Evolutionary conservation across 2,888 invertebrate genomes (phyloP), one percentile per base, ranked within the genome.

Genomic region (Lasioglossum pauxillum): DNA sequence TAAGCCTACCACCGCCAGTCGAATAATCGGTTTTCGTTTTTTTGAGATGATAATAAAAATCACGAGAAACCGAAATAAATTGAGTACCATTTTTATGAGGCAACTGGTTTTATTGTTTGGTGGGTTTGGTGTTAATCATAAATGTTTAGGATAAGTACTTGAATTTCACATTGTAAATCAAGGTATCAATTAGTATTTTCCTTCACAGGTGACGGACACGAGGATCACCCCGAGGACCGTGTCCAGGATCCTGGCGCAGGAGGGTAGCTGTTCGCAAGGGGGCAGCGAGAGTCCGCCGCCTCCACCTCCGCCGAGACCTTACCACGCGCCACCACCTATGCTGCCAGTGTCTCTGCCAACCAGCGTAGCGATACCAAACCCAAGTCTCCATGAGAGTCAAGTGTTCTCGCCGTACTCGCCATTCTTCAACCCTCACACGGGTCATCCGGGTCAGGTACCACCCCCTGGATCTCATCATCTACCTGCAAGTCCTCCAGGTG

Each of bases 291-390:
- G 95, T 92, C 94, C 94, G 90, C 94, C 94, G 87, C 95, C 94
- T 88, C 95, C 94, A 91, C 94, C 95, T 93, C 97, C 98, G 79
- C 97, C 98, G 89, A 97, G 98, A 93, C 96, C 97, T 93, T 96
- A 97, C 95, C 97, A 97, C 95, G 97, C 97, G 93, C 96, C 97
- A 93, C 98, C 98, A 79, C 98, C 98, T 83, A 98, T 98, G 96
- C 97, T 98, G 96, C 98, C 98, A 91, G 97, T 97, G 90, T 98
- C 98, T 93, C 96, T 99, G 95, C 99, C 99, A 91, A 99, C 99
- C 85, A 98, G 98, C 88, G 99, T 99, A 94, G 99, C 99, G 95
- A 99, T 99, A 95, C 98, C 99, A 85, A 99, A 99, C 96, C 99
- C 99, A 84, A 98, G 98, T 95, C 96, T 99, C 92, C 98, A 99